Percentiles rank a stretch among this genome's conserved stretches.
phyloP scores from a whole-genome alignment of 2,888 invertebrate genomes.

The Rhamphomyia laevipes region DNA sequence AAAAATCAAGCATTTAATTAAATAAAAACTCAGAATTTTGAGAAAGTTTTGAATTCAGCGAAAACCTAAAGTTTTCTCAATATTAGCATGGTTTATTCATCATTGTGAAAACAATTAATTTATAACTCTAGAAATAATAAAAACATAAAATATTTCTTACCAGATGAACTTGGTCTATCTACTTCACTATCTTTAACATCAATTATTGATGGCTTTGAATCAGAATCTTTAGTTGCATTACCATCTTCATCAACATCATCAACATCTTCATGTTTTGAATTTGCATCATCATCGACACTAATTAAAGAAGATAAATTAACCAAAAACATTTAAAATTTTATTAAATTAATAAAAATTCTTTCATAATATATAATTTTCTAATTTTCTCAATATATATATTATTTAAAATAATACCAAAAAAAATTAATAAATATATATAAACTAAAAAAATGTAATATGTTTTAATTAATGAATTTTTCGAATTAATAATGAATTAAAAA shows the following conservation, averaged over 20 bases:
- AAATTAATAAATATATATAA: too few species aligned
- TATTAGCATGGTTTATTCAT: slow-evolving; percentile 70
- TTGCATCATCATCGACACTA: slow-evolving; percentile 37
- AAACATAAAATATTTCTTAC: slow-evolving; percentile 23
- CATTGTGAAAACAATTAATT: slow-evolving; percentile 36
- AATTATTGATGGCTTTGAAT: slow-evolving; percentile 3
- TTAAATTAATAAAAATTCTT: too few species aligned
- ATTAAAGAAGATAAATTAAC: not conserved
- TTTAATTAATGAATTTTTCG: too few species aligned
- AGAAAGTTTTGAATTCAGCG: slow-evolving; percentile 39
- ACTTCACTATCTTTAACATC: slow-evolving; percentile 31
- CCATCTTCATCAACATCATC: slow-evolving; percentile 38
- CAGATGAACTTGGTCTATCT: slow-evolving; percentile 39
- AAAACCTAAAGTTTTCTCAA: slow-evolving; percentile 47
- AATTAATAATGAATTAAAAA: not conserved
- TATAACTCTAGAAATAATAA: not conserved
- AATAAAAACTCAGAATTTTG: too few species aligned
- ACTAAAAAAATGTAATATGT: too few species aligned
- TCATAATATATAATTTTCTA: too few species aligned
- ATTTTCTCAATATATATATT: too few species aligned
- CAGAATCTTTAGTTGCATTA: slow-evolving; percentile 28
- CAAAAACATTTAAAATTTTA: not conserved
- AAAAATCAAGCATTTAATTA: too few species aligned
- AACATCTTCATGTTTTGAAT: slow-evolving; percentile 38
- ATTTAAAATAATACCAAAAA: too few species aligned